A percentile compares a stretch with the other conserved stretches of the same genome.
Conservation (phyloP, 2,888 invertebrate species). For the Apamea epomidion region DNA sequence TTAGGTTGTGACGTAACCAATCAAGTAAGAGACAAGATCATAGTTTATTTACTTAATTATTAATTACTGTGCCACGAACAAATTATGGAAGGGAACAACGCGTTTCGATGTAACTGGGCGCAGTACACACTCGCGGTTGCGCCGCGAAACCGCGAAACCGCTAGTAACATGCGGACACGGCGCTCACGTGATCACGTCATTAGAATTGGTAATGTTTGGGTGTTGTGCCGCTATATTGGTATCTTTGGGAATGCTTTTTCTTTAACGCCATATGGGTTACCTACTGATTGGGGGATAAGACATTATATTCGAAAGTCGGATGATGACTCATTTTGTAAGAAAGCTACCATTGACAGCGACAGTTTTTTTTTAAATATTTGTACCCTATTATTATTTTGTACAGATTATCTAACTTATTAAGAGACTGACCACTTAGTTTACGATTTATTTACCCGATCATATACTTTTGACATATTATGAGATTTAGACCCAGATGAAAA, state of each 20-base stretch:
- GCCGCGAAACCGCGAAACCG: slow-evolving; percentile 8
- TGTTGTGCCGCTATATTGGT: slow-evolving; percentile 27
- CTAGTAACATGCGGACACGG: slow-evolving; percentile 46
- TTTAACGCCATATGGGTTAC: slow-evolving; percentile 7
- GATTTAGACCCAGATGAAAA: background rate
- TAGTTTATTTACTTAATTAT: background rate
- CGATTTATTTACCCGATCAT: too few relatives aligned
- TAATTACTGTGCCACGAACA: background rate
- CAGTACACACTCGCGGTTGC: slow-evolving; percentile 67
- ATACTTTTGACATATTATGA: background rate
- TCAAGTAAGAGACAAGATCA: background rate
- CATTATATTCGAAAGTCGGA: too few relatives aligned
- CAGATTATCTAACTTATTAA: background rate
- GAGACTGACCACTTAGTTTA: background rate
- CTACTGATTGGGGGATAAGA: background rate
- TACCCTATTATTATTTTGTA: background rate
- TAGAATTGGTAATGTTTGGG: slow-evolving; percentile 50
- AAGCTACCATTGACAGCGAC: background rate
- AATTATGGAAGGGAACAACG: slow-evolving; percentile 81
- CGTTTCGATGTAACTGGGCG: slow-evolving; percentile 83
- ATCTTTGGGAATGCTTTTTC: slow-evolving; percentile 29
- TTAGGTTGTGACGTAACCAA: background rate
- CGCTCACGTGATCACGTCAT: slow-evolving; percentile 13
- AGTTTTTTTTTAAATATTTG: background rate
- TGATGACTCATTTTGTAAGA: background rate